phyloP scores from a whole-genome alignment of 2,888 invertebrate genomes.

The Leistus spinibarbis region DNA sequence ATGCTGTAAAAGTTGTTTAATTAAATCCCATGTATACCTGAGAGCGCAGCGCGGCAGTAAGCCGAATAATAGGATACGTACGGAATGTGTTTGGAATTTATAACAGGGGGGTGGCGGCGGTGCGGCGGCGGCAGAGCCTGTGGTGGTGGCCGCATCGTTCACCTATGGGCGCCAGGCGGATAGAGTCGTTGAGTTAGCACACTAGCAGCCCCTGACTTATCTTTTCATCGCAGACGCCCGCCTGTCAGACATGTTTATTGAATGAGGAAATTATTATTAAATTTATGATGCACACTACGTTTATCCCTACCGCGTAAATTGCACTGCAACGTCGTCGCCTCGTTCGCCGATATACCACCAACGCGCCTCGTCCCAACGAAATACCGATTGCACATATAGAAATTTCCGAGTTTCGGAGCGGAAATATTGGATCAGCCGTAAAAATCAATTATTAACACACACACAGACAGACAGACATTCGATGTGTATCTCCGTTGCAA shows the following conservation, averaged over 20 bases:
- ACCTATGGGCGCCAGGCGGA: neutral
- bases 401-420: neutral
- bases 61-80: conserved; percentile 38
- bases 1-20: conserved; percentile 38
- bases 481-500: too few relatives aligned
- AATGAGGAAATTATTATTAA: conserved; percentile 41
- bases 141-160: neutral
- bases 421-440: neutral
- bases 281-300: conserved; percentile 38
- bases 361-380: neutral
- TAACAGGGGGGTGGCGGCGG: conserved; percentile 12
- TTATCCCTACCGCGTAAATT: conserved; percentile 30
- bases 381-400: neutral
- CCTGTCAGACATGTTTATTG: conserved; percentile 40
- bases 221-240: conserved; percentile 37
- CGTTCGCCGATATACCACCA: neutral
- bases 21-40: conserved; percentile 31
- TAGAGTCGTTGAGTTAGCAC: conserved; percentile 30
- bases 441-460: too few relatives aligned
- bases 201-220: conserved; percentile 28
- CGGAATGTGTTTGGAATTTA: conserved; percentile 38
- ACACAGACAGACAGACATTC: too few relatives aligned
- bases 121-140: neutral
- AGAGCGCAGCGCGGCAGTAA: neutral
- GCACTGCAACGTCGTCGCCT: conserved; percentile 9